These are phyloP conservation scores for Alaudala cheleensis DNA, from an alignment of 2,113 vertebrate species.

Conservation along the genomic window DNA sequence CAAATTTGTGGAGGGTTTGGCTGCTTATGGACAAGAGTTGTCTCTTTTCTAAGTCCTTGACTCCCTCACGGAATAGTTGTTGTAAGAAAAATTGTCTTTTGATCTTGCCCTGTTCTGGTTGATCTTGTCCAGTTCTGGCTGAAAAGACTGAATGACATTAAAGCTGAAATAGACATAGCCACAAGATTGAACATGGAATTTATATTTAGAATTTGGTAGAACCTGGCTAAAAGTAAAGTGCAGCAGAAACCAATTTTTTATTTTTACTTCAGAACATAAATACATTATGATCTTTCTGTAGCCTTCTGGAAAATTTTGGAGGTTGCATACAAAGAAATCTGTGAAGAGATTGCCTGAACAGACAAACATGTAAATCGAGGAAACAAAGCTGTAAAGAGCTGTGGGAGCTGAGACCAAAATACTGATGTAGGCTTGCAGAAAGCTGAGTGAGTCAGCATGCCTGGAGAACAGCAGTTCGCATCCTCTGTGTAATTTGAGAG, in stretches of 20 bases:
- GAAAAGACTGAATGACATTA: background rate
- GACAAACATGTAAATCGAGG: background rate
- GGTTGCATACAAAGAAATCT: background rate
- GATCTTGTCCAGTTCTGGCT: background rate
- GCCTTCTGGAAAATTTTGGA: background rate
- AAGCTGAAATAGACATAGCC: background rate
- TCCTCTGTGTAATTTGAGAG: background rate
- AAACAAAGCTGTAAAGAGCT: background rate
- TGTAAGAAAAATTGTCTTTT: background rate
- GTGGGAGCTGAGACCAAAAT: constrained; percentile 5
- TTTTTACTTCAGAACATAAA: background rate
- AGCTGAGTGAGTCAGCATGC: constrained; percentile 15
- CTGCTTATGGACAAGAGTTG: background rate
- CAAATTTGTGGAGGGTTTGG: fast-evolving
- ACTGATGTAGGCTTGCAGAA: background rate
- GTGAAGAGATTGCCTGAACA: background rate
- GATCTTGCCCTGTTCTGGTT: background rate
- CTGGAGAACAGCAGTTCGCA: background rate
- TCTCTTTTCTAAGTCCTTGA: background rate
- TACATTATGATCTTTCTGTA: background rate
- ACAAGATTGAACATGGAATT: background rate
- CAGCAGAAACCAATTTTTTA: background rate
- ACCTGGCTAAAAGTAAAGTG: background rate
- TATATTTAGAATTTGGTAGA: background rate
- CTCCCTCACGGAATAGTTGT: background rate